Percentiles rank a stretch among this genome's conserved stretches.
phyloP scores from a whole-genome alignment of 1,140 invertebrate species.

The Drosophila tani region DNA sequence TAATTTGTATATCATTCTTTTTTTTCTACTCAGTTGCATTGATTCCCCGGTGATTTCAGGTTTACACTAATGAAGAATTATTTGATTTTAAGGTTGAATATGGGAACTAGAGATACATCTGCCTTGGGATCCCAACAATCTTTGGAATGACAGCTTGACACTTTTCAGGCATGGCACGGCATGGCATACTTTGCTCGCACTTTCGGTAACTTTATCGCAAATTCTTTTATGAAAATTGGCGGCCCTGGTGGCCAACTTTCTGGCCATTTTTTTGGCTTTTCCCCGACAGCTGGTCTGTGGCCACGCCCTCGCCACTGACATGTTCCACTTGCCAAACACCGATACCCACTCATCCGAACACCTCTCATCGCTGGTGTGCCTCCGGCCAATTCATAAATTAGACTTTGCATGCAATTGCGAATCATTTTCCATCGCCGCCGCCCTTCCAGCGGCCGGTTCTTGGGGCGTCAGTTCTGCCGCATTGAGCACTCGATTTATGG shows the following conservation, averaged over 20 bases:
- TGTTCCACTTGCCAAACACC: slow-evolving; percentile 29
- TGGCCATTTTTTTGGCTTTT: slow-evolving; percentile 36
- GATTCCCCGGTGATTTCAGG: background rate
- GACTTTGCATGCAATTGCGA: slow-evolving; percentile 61
- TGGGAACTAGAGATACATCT: background rate
- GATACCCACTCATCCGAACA: slow-evolving; percentile 27
- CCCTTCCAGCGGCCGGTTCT: background rate
- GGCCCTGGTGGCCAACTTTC: slow-evolving; percentile 24
- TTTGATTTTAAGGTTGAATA: too few species aligned
- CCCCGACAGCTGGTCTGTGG: slow-evolving; percentile 25
- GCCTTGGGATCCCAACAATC: background rate
- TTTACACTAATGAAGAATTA: too few species aligned
- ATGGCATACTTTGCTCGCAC: background rate
- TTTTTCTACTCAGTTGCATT: too few species aligned
- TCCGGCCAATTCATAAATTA: slow-evolving; percentile 64
- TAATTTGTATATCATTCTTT: too few species aligned
- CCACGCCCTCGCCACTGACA: slow-evolving; percentile 35
- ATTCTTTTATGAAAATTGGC: slow-evolving; percentile 28
- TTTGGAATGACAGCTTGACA: slow-evolving; percentile 14
- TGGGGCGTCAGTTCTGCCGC: slow-evolving; percentile 57
- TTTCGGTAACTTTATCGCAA: slow-evolving; percentile 30
- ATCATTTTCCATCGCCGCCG: slow-evolving; percentile 17
- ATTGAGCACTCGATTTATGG: slow-evolving; percentile 75
- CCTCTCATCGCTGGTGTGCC: slow-evolving; percentile 11
- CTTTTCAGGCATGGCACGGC: slow-evolving; percentile 4